These are phyloP conservation scores for Sciaenops ocellatus DNA, from an alignment of 2,797 vertebrate genomes.

Conservation along the genomic window DNA sequence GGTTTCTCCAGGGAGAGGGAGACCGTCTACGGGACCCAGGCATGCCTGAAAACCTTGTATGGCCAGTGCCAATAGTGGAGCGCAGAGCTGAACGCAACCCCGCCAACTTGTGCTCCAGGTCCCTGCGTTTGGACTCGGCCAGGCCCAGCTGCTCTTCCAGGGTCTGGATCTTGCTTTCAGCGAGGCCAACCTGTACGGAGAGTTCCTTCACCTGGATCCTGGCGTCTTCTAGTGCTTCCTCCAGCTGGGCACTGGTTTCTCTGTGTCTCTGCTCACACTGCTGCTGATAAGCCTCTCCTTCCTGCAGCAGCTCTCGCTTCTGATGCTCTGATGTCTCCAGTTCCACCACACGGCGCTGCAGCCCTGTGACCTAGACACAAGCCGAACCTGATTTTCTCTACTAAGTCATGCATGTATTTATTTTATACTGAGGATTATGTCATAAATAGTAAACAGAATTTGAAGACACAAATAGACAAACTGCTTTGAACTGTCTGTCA, in stretches of 20 bases:
- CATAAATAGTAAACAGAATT: not conserved
- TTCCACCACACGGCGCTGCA: conserved; percentile 81
- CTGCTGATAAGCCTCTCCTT: conserved; percentile 71
- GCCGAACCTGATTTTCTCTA: not conserved
- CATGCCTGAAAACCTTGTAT: conserved; percentile 44
- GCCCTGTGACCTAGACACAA: conserved; percentile 77
- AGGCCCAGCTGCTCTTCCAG: conserved; percentile 83
- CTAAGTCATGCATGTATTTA: not conserved
- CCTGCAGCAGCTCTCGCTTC: conserved; percentile 72
- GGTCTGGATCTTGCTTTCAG: conserved; percentile 65
- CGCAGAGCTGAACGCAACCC: conserved; percentile 80
- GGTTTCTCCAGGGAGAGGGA: conserved; percentile 70
- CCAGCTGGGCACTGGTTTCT: conserved; percentile 68
- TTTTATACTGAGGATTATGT: conserved; percentile 2
- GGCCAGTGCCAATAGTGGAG: conserved; percentile 76
- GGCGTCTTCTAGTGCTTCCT: conserved; percentile 77
- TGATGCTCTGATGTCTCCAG: conserved; percentile 71
- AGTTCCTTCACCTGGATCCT: conserved; percentile 66
- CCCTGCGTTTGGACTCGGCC: conserved; percentile 63
- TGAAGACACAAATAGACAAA: conserved; percentile 3
- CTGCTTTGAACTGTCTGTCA: not conserved
- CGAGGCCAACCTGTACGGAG: conserved; percentile 69
- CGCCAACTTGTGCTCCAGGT: conserved; percentile 79
- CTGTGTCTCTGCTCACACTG: conserved; percentile 73
- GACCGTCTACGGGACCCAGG: conserved; percentile 66